A percentile compares a stretch with the other conserved stretches of the same genome.
These are phyloP conservation scores for Calliphora vomitoria DNA, from an alignment of 2,888 invertebrate genomes.

Conservation along the genomic window DNA sequence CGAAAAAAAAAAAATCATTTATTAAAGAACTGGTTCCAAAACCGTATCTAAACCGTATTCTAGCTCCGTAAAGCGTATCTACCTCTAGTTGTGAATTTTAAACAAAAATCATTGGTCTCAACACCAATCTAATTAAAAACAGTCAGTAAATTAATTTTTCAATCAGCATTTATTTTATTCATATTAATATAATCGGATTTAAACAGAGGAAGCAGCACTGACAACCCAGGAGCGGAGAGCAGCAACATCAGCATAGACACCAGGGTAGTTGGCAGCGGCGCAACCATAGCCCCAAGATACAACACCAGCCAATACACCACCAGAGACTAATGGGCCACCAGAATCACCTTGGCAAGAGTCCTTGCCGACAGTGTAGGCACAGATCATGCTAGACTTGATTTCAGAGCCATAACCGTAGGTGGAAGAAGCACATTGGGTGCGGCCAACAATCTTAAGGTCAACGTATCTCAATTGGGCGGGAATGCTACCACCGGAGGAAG, in stretches of 20 bases:
- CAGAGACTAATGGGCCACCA: slow-evolving; percentile 80
- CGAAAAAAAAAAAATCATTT: too few species aligned
- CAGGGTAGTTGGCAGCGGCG: slow-evolving; percentile 77
- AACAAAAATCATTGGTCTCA: too few species aligned
- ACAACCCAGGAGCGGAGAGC: slow-evolving; percentile 76
- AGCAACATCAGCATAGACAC: slow-evolving; percentile 80
- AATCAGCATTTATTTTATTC: not conserved
- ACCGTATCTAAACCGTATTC: too few species aligned
- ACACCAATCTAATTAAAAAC: not conserved
- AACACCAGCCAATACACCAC: slow-evolving; percentile 77
- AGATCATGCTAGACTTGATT: slow-evolving; percentile 78
- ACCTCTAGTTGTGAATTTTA: too few species aligned
- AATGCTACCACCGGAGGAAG: slow-evolving; percentile 76
- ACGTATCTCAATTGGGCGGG: slow-evolving; percentile 84
- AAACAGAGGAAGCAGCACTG: slow-evolving; percentile 43
- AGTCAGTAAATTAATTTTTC: not conserved
- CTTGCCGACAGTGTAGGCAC: slow-evolving; percentile 76
- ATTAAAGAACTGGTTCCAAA: too few species aligned
- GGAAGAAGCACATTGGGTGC: slow-evolving; percentile 82
- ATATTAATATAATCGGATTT: not conserved
- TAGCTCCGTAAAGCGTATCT: too few species aligned
- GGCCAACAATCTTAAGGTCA: slow-evolving; percentile 83
- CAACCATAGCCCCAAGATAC: slow-evolving; percentile 81
- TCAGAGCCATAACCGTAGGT: slow-evolving; percentile 83
- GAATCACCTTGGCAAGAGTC: slow-evolving; percentile 82